Evolutionary conservation across 1,140 invertebrate genomes (phyloP), one percentile per base, ranked within the genome.

Genomic region (Drosophila truncata): DNA sequence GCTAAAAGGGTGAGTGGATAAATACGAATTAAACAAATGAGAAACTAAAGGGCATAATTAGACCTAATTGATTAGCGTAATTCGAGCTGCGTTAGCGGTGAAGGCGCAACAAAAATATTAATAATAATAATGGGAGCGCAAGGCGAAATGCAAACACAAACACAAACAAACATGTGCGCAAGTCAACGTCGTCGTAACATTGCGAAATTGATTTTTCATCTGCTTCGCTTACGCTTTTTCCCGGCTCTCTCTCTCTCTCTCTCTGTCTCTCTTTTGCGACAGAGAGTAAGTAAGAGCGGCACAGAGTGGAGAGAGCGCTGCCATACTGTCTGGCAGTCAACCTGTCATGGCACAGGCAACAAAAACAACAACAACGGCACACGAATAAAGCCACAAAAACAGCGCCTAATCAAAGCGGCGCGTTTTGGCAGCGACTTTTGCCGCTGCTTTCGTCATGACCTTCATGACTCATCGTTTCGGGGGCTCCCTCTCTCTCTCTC

Each of bases 391-490:
- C 25, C 25, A 69, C 58, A 49, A 70, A 54, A 52, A 58, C 62
- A 66, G 41, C 52, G 52, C 44, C 83, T 87, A 87, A 87, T 87
- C 83, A 88, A 88, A 87, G 83, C 83, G 71, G 61, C 76, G 70
- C 81, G 64, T 79, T 83, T 83, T 83, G 63, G 41, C 64, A 79
- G 63, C 80, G 60, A 80, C 80, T 90, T 88, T 84, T 90, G 80
- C 69, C 78, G 80, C 85, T 80, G 91, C 86, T 92, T 92, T 92
- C 91, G 91, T 92, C 91, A 92, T 92, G 91, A 92, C 91, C 91
- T 92, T 92, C 91, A 92, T 92, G 91, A 92, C 91, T 92, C 91
- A 92, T 92, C 91, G 86, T 81, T 88, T 71, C 54, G 74, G 73
- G 71, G 72, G 73, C 33, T 33, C 10, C 29, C 27, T 47, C 44